Percentiles rank a stretch among this genome's conserved stretches.
phyloP scores from a whole-genome alignment of 2,113 vertebrate species.

The Spea bombifrons region DNA sequence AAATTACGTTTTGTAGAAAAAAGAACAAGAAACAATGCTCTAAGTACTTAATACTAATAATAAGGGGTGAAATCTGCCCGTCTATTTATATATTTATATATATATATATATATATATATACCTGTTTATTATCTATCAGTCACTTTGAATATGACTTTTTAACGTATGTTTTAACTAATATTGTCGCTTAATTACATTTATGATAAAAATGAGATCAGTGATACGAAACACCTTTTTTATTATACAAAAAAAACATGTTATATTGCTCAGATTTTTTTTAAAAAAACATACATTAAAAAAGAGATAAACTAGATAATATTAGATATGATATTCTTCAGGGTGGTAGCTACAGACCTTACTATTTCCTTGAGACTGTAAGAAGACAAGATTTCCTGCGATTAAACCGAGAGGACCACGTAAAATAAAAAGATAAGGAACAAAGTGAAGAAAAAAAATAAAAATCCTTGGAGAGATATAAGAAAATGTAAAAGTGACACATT shows the following conservation, averaged over 20 bases:
- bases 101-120: too few species aligned
- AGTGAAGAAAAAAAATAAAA: constrained; percentile 48
- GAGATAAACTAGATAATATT: background rate
- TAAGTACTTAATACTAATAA: too few species aligned
- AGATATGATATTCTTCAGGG: constrained; percentile 21
- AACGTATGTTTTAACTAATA: too few species aligned
- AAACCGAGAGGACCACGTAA: constrained; percentile 33
- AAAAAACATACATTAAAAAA: background rate
- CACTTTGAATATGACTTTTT: too few species aligned
- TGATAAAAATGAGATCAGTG: background rate
- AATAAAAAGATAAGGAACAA: constrained; percentile 38
- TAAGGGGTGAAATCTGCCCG: too few species aligned
- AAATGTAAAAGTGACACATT: constrained; percentile 16
- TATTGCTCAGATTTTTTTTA: background rate
- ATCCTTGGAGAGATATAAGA: constrained; percentile 22
- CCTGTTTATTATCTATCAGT: too few species aligned
- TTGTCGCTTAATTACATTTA: background rate
- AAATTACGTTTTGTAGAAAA: too few species aligned
- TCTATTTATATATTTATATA: too few species aligned
- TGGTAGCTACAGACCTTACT: constrained; percentile 31
- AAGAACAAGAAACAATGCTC: too few species aligned
- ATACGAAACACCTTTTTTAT: background rate
- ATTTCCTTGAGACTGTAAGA: constrained; percentile 28
- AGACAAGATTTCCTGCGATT: constrained; percentile 24
- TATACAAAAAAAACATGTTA: too few species aligned